phyloP scores from a whole-genome alignment of 2,888 invertebrate species.

The Cephus sareptanus region DNA sequence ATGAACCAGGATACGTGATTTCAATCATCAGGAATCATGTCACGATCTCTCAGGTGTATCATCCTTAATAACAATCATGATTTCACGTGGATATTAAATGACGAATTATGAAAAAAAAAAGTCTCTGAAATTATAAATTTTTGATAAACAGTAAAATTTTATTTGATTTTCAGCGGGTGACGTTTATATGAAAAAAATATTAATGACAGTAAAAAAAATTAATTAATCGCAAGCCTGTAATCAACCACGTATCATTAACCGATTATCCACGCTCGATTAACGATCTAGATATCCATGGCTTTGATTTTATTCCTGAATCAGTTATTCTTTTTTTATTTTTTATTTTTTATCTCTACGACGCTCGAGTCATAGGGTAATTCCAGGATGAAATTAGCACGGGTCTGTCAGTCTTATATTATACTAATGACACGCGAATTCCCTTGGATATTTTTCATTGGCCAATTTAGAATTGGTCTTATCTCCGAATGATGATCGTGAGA shows the following conservation, averaged over 20 bases:
- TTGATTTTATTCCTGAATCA: background rate
- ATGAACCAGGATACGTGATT: conserved; percentile 29
- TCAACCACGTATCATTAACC: background rate
- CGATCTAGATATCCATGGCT: background rate
- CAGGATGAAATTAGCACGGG: background rate
- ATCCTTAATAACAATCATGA: background rate
- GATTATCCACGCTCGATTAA: background rate
- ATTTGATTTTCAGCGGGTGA: background rate
- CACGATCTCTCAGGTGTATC: conserved; percentile 3
- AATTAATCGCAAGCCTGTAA: background rate
- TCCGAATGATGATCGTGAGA: background rate
- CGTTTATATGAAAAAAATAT: background rate
- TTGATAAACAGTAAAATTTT: background rate
- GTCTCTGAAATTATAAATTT: background rate
- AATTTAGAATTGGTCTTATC: background rate
- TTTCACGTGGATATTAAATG: background rate
- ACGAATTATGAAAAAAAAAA: background rate
- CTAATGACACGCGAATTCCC: background rate
- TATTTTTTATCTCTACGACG: background rate
- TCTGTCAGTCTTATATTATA: background rate
- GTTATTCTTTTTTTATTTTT: background rate
- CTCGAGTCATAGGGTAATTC: background rate
- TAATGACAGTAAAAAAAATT: background rate
- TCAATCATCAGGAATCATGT: background rate
- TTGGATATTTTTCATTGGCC: background rate